A percentile compares a stretch with the other conserved stretches of the same genome.
These are phyloP conservation scores for Tragelaphus buxtoni DNA, from an alignment of 2,113 vertebrate genomes.

Conservation along the genomic window DNA sequence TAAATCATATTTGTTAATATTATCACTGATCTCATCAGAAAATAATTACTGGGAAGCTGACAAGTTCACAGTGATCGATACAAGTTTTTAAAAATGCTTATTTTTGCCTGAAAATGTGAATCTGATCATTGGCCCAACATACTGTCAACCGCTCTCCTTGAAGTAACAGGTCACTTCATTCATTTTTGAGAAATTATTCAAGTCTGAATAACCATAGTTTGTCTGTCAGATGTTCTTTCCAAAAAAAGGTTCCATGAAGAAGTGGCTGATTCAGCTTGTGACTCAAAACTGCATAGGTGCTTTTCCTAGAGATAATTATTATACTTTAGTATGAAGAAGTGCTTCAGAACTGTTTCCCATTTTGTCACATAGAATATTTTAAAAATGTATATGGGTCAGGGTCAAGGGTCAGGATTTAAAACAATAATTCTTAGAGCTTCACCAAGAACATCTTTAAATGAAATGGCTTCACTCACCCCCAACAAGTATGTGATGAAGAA, in stretches of 20 bases:
- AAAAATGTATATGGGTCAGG: not conserved
- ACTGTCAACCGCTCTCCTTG: not conserved
- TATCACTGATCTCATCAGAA: not conserved
- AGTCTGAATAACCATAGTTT: not conserved
- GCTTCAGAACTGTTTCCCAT: not conserved
- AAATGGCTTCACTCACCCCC: not conserved
- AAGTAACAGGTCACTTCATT: not conserved
- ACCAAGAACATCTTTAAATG: not conserved
- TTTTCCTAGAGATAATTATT: not conserved
- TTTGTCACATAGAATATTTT: conserved; percentile 3
- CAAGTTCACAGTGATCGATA: not conserved
- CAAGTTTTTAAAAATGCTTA: not conserved
- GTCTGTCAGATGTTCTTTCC: not conserved
- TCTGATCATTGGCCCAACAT: not conserved
- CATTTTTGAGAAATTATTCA: conserved; percentile 3
- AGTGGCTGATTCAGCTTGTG: not conserved
- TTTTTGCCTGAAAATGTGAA: conserved; percentile 10
- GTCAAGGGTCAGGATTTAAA: not conserved
- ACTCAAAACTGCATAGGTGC: not conserved
- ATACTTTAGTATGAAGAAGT: not conserved
- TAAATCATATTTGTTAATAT: not conserved
- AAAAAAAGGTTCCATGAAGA: conserved; percentile 26
- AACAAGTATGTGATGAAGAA: not conserved
- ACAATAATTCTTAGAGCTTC: not conserved
- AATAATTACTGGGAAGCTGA: not conserved